Evolutionary conservation across 1,140 invertebrate genomes (phyloP).

Genomic region (Ceratina australensis): DNA sequence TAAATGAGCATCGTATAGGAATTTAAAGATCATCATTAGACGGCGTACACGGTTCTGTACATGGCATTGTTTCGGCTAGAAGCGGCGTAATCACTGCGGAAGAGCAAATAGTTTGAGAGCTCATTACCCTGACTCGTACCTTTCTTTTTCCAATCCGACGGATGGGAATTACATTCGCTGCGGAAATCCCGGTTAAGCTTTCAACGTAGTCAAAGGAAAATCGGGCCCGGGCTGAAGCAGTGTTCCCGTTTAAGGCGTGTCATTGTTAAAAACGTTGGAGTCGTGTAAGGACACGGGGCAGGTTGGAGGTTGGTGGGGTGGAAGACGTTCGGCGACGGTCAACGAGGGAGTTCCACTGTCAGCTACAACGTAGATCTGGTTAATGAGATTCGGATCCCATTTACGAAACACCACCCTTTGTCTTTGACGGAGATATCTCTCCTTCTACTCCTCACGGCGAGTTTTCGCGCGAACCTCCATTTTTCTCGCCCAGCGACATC

Average conservation of each 20-base stretch:
- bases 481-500: slow-evolving; percentile 17
- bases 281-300: not conserved
- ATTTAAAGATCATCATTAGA: no score
- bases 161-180: slow-evolving; percentile 6
- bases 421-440: not conserved
- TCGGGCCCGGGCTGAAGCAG: not conserved
- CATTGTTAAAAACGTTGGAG: slow-evolving; percentile 26
- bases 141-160: not conserved
- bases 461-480: slow-evolving; percentile 9
- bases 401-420: slow-evolving; percentile 16
- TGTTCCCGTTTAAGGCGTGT: slow-evolving; percentile 18
- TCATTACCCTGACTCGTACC: not conserved
- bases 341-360: not conserved
- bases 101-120: not conserved
- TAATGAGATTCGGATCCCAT: slow-evolving; percentile 33
- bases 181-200: slow-evolving; percentile 10
- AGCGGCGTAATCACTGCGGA: not conserved
- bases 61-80: not conserved
- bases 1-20: no score
- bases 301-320: no score
- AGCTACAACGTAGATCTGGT: slow-evolving; percentile 8
- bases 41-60: no score
- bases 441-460: no score
- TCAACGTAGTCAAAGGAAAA: not conserved
- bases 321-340: not conserved